Base-by-base conservation (phyloP, 2,888 invertebrate species). In the Agrotis ipsilon region DNA sequence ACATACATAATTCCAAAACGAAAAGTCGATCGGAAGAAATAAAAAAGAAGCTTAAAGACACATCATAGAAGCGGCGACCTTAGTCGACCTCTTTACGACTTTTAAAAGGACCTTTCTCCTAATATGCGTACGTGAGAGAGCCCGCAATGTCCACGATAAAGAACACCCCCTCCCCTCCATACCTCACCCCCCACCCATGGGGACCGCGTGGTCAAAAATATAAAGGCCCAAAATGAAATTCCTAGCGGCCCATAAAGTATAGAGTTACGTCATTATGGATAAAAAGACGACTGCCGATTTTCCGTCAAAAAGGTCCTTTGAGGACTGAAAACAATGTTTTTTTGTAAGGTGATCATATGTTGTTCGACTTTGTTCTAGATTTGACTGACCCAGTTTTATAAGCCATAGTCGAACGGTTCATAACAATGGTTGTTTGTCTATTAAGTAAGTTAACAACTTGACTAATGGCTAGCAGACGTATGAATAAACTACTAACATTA, bases 181-280 rank as follows among this genome's bases (percentile, higher is more conserved):
- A 66, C 74, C 59, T 63, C 62, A 27, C 60, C 74, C 60, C 73
- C 73, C 49, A n/a, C 68, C 78, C 75, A 73, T 75, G 75, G 76
- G 87, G 82, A 86, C 85, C 72, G 81, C 88, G 89, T 92, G 94
- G 94, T 94, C 94, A 94, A 94, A 94, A 93, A 93, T 92, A 92
- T 92, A 94, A 93, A 93, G 91, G 92, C 86, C 88, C 81, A 88
- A 95, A 95, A 94, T 94, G 92, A 95, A 95, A 95, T 95, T 94
- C 94, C 92, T 86, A 82, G 84, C 88, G 86, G 88, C 89, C 91
- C 92, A 92, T 94, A 95, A 94, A 93, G 92, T 95, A 94, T 95
- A 91, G 93, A 91, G 92, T 95, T 94, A 94, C 96, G 92, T 95
- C 94, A 95, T 95, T 94, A 95, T 65, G 75, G 67, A 86, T 81